Evolutionary conservation across 2,888 invertebrate genomes (phyloP), one percentile per base, ranked within the genome.

Genomic region (Drosophila pegasa): DNA sequence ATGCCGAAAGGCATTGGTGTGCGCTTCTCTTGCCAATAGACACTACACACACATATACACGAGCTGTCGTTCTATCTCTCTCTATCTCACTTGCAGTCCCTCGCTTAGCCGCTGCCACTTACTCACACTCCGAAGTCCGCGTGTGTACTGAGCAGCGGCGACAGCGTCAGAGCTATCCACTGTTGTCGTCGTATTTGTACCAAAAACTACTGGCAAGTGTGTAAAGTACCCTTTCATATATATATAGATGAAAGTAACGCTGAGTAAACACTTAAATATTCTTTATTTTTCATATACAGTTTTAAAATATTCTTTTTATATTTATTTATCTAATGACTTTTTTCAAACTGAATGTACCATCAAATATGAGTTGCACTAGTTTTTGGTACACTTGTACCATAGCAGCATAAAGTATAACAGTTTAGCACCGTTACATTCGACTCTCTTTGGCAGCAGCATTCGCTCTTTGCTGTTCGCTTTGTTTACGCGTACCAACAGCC

Each of bases 401-500:
- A 47, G 7, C 54, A 56, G 25, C 58, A 27, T 27, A 16, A 9
- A 20, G 88, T 82, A 82, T 82, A 82, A 82, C 82, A 82, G 88
- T 87, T 81, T 55, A 18, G 12, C 33, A 3, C 35, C 48, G 64
- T 50, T 58, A 62, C 45, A 29, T 37, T 47, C 43, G 33, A 38
- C 59, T 74, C 81, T 80, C 69, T 73, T 61, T 25, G 40, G 1
- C n/a, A 9, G 31, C 29, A 29, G 16, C 2, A 14, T 16, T 45
- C 47, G 61, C 63, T 69, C 71, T 78, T 63, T 54, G 58, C 41
- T 41, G 35, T 33, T 52, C 52, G 70, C 50, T 68, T 80, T 87
- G 83, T 88, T 84, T 84, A 83, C 83, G 77, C 75, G 85, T 63
- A 61, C 70, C 68, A 71, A 67, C 58, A 70, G 68, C 75, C 71